Percentiles rank a stretch among this genome's conserved stretches.
These are phyloP conservation scores for Babylonia areolata DNA, from an alignment of 1,140 invertebrate genomes.

Conservation along the genomic window DNA sequence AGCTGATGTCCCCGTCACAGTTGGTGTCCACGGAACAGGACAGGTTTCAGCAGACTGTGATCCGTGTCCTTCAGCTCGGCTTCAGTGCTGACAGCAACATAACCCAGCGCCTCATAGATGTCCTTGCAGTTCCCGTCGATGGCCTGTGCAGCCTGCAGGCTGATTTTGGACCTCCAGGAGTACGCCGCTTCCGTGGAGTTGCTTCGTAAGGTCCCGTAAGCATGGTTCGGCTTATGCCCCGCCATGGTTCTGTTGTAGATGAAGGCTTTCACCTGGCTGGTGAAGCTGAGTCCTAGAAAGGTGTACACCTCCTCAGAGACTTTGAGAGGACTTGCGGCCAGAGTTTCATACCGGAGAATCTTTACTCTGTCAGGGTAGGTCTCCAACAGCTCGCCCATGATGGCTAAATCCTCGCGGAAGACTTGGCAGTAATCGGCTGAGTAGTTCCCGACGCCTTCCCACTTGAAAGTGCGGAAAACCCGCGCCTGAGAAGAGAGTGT, in stretches of 20 bases:
- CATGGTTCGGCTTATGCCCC: not conserved
- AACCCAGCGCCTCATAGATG: constrained; percentile 14
- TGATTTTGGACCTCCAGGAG: not conserved
- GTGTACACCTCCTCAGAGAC: constrained; percentile 43
- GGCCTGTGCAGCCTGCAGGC: not conserved
- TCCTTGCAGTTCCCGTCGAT: constrained; percentile 17
- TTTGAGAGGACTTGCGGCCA: constrained; percentile 43
- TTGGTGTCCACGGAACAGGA: not conserved
- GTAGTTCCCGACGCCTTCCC: constrained; percentile 9
- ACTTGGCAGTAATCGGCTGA: constrained; percentile 43
- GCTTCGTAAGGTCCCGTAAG: not conserved
- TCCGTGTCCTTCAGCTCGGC: not conserved
- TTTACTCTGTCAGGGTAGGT: constrained; percentile 31
- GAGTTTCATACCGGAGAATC: constrained; percentile 45
- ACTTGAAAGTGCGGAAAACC: constrained; percentile 29
- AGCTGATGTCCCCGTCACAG: too few species aligned
- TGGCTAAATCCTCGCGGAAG: constrained; percentile 45
- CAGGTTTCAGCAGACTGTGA: not conserved
- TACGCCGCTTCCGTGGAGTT: constrained; percentile 23
- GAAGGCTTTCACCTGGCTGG: constrained; percentile 5
- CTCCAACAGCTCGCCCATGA: constrained; percentile 9
- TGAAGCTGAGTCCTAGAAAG: constrained; percentile 37
- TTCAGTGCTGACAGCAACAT: not conserved
- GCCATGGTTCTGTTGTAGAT: constrained; percentile 46
- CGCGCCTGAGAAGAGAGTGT: constrained; percentile 14